These are phyloP conservation scores for Serilophus lunatus DNA, from an alignment of 2,113 vertebrate species.

Conservation along the genomic window DNA sequence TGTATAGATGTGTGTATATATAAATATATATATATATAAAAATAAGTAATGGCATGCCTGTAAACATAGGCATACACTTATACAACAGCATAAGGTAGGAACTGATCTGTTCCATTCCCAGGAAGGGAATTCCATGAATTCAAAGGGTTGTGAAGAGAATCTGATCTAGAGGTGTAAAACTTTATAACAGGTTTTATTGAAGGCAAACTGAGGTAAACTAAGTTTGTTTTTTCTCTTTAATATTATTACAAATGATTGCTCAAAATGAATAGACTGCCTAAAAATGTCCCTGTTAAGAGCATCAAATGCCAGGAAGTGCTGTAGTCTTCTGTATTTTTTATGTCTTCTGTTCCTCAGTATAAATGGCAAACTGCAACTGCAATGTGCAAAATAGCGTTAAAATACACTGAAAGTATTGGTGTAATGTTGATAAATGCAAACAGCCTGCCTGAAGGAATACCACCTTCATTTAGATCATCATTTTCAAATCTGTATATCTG, in stretches of 20 bases:
- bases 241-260: not conserved
- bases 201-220: not conserved
- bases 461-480: slow-evolving; percentile 52
- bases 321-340: slow-evolving; percentile 49
- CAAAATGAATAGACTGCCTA: slow-evolving; percentile 5
- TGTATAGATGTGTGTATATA: rapidly evolving
- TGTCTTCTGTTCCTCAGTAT: slow-evolving; percentile 39
- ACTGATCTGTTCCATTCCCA: not conserved
- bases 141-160: not conserved
- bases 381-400: slow-evolving; percentile 63
- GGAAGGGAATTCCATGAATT: not conserved
- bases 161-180: not conserved
- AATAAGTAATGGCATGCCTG: not conserved
- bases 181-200: not conserved
- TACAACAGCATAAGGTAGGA: not conserved
- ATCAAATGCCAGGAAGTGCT: slow-evolving; percentile 21
- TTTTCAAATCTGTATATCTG: slow-evolving; percentile 38
- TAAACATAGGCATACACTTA: rapidly evolving
- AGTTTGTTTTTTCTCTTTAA: not conserved
- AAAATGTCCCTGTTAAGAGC: not conserved
- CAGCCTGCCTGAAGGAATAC: slow-evolving; percentile 54
- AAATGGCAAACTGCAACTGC: slow-evolving; percentile 64
- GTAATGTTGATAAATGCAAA: slow-evolving; percentile 66
- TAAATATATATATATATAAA: rapidly evolving
- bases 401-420: slow-evolving; percentile 60